Base-by-base conservation (phyloP, 1,140 invertebrate species). In the Thaumatotibia leucotreta region DNA sequence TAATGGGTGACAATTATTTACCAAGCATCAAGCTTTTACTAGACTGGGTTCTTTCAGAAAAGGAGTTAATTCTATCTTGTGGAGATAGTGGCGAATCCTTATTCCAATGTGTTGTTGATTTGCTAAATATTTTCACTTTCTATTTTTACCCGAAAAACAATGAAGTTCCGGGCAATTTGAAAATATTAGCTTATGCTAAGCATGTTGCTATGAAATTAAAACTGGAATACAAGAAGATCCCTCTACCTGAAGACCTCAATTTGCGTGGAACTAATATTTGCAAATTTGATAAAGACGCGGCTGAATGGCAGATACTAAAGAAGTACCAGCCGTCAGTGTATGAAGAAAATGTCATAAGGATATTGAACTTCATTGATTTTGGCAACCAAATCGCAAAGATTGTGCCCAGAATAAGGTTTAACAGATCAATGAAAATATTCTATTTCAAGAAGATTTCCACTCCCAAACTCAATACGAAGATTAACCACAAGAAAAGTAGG, bases 361-460 rank as follows among this genome's bases (percentile, higher is more conserved):
- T 93, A 20, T 84, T 94, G 32, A 95, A 95, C 80, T 92, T 96
- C 64, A 87, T 95, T n/a, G 92, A 94, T 63, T 96, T 96, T 88
- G 95, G 95, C 1, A 92, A 94, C 76, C 94, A 94, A 75, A 92
- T 96, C 31, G 93, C 93, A 61, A 92, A 92, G 8, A 91, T 95
- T 17, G 91, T 93, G 64, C 93, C 93, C 20, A 92, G 93, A 33
- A 91, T 95, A 32, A 83, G 76, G 66, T 95, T 93, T 73, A 94
- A 72, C 88, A 88, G 58, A 87, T 84, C 68, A 78, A 88, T 79
- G 75, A 93, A 78, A 92, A 92, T 87, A 70, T 92, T 71, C 70
- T 90, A 76, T 68, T 77, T 90, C 14, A 91, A 91, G 64, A 91
- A 88, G 65, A 65, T 67, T 27, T 70, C 77, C 14, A 69, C 78